A percentile compares a stretch with the other conserved stretches of the same genome.
Evolutionary conservation across 2,113 vertebrate species (phyloP).

Genomic region (Tiliqua scincoides): DNA sequence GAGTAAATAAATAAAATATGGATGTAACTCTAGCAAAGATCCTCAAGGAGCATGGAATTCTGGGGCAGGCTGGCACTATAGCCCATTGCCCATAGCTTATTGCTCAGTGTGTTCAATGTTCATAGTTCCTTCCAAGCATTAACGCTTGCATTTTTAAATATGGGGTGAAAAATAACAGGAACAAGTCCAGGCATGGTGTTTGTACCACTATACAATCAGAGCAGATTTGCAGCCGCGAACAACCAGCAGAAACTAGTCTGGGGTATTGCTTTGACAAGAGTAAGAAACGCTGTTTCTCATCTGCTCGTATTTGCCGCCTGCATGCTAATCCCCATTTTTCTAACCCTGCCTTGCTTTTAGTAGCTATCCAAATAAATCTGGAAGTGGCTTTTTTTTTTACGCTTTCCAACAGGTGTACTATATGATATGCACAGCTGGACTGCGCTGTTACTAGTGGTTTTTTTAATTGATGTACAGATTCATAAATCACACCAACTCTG

Average conservation of each 20-base stretch:
- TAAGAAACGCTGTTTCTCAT: slow-evolving; percentile 62
- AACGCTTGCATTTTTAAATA: slow-evolving; percentile 14
- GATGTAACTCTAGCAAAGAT: background rate
- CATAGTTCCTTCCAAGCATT: slow-evolving; percentile 35
- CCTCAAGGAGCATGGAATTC: background rate
- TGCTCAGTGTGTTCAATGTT: background rate
- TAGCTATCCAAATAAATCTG: slow-evolving; percentile 3
- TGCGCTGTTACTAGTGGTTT: background rate
- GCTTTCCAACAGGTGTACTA: slow-evolving; percentile 31
- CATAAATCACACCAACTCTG: background rate
- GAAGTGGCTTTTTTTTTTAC: background rate
- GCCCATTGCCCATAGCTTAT: background rate
- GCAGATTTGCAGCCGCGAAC: slow-evolving; percentile 56
- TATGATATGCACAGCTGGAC: slow-evolving; percentile 11
- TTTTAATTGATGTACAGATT: background rate
- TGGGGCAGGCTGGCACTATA: background rate
- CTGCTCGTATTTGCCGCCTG: slow-evolving; percentile 57
- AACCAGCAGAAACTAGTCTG: slow-evolving; percentile 46
- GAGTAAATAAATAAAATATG: too few relatives aligned
- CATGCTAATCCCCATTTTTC: slow-evolving; percentile 64
- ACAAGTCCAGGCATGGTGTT: slow-evolving; percentile 35
- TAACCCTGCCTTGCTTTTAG: slow-evolving; percentile 17
- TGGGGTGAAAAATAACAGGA: slow-evolving; percentile 35
- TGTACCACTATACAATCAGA: slow-evolving; percentile 49
- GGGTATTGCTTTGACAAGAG: slow-evolving; percentile 51